These are phyloP conservation scores for Mimumesa dahlbomi DNA, from an alignment of 2,888 invertebrate genomes.

Conservation along the genomic window DNA sequence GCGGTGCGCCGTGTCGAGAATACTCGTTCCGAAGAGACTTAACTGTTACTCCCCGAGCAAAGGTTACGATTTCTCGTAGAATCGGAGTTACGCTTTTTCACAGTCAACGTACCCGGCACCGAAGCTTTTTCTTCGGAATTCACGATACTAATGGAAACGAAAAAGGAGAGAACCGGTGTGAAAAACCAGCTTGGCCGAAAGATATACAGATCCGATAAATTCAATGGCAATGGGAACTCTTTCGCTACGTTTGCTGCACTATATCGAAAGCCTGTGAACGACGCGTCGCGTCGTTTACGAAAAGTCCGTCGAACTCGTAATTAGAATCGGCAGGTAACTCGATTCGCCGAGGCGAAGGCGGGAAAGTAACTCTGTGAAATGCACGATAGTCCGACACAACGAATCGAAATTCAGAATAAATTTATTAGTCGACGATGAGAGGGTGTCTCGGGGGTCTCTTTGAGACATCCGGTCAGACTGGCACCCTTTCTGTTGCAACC, in stretches of 20 bases:
- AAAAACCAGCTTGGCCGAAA: no score
- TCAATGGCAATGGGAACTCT: no score
- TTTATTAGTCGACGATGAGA: constrained; percentile 22
- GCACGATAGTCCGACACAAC: not conserved
- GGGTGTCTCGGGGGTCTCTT: constrained; percentile 21
- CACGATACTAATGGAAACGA: no score
- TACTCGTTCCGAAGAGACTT: not conserved
- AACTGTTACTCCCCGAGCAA: not conserved
- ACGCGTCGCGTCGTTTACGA: not conserved
- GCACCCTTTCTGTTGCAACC: not conserved
- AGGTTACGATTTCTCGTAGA: not conserved
- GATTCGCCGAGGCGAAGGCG: constrained; percentile 11
- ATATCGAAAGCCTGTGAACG: no score
- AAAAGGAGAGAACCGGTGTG: no score
- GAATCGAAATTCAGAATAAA: constrained; percentile 36
- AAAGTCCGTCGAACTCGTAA: constrained; percentile 37
- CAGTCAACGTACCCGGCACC: not conserved
- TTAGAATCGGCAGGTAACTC: constrained; percentile 34
- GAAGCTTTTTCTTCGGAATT: no score
- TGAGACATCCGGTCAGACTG: constrained; percentile 12
- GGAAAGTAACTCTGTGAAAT: not conserved
- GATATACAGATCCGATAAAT: no score
- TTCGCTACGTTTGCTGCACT: no score
- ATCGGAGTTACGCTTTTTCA: not conserved
- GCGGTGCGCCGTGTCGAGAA: not conserved